These are phyloP conservation scores for Drosophila acutilabella DNA, from an alignment of 2,888 invertebrate genomes.

Conservation along the genomic window DNA sequence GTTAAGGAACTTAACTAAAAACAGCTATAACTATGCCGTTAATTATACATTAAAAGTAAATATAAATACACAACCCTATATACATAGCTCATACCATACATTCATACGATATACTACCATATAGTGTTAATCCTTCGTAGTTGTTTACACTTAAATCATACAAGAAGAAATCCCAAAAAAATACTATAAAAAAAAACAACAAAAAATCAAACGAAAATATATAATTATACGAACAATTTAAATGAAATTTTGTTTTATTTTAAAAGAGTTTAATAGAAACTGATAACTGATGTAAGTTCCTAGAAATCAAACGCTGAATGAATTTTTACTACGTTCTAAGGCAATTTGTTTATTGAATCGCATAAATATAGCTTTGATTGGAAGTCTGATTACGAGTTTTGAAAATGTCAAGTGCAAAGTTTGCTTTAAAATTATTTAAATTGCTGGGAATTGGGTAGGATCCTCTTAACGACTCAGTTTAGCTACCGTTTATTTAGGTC, in stretches of 20 bases:
- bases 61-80: constrained; percentile 53
- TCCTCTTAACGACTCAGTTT: not conserved
- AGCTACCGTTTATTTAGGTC: not conserved
- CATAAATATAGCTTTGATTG: constrained; percentile 4
- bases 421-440: not conserved
- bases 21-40: constrained; percentile 72
- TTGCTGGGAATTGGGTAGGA: no score
- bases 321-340: constrained; percentile 1
- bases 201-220: constrained; percentile 72
- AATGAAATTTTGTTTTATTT: constrained; percentile 31
- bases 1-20: constrained; percentile 68
- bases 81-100: constrained; percentile 72
- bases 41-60: constrained; percentile 59
- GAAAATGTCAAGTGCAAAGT: not conserved
- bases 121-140: constrained; percentile 80
- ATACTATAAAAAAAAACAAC: constrained; percentile 38
- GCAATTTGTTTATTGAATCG: constrained; percentile 2
- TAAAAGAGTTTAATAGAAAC: no score
- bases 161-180: constrained; percentile 34
- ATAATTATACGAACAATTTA: constrained; percentile 73
- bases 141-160: constrained; percentile 77
- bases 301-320: constrained; percentile 6
- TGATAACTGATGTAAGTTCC: no score
- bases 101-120: constrained; percentile 69
- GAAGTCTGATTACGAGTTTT: not conserved